These are phyloP conservation scores for Indicator indicator DNA, from an alignment of 2,113 vertebrate genomes.

Conservation along the genomic window DNA sequence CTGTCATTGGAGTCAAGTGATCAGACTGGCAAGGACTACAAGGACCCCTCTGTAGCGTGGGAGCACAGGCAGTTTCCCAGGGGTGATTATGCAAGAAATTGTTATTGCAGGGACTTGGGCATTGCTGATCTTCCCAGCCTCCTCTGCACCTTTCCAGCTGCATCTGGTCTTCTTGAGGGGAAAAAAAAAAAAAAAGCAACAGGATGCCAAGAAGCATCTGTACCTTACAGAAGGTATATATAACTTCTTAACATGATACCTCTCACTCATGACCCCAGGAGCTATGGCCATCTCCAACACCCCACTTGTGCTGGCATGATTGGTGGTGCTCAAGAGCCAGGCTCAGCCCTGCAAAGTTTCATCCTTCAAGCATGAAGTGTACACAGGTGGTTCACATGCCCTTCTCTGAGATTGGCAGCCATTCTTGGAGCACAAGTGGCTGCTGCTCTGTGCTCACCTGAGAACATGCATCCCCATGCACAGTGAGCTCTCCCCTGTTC, in stretches of 20 bases:
- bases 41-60: background rate
- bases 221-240: background rate
- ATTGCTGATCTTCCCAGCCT: background rate
- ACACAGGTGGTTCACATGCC: rapidly evolving
- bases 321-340: background rate
- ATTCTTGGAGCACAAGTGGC: rapidly evolving
- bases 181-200: no score
- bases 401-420: background rate
- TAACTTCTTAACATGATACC: background rate
- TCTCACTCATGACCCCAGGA: rapidly evolving
- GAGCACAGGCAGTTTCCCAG: background rate
- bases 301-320: background rate
- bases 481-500: background rate
- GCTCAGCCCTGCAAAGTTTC: background rate
- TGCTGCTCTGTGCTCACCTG: rapidly evolving
- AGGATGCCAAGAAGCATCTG: no score
- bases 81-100: background rate
- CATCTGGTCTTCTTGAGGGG: background rate
- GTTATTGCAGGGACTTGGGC: background rate
- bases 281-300: background rate
- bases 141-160: background rate
- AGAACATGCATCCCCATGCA: rapidly evolving
- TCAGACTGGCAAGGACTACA: background rate
- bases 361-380: background rate
- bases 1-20: background rate